A percentile compares a stretch with the other conserved stretches of the same genome.
Evolutionary conservation across 2,797 vertebrate genomes (phyloP).

Genomic region (Crax fasciolata): DNA sequence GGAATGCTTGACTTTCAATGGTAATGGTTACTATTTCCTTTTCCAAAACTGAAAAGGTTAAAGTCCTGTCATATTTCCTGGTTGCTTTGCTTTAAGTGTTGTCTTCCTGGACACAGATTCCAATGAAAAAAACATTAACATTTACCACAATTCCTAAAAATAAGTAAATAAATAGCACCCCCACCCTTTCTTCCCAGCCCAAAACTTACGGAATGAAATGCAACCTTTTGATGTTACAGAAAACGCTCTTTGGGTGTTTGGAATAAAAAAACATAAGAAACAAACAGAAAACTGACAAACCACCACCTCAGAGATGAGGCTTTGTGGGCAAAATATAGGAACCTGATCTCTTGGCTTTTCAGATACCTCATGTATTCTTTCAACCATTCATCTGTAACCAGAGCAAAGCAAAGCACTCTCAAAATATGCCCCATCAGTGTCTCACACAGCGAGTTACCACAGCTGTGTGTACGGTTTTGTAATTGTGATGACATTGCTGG

Average conservation of each 20-base stretch:
- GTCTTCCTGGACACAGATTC: neutral
- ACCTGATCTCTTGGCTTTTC: rapidly evolving
- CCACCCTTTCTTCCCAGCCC: too few species aligned
- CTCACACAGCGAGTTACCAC: neutral
- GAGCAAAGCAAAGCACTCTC: neutral
- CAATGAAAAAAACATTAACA: neutral
- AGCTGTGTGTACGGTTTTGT: neutral
- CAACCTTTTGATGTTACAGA: neutral
- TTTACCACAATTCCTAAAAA: neutral
- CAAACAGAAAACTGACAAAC: neutral
- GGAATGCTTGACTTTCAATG: neutral
- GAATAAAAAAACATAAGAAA: neutral
- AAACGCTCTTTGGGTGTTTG: neutral
- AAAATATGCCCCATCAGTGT: neutral
- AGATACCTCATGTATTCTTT: neutral
- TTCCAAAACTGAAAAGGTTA: neutral
- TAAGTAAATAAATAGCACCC: too few species aligned
- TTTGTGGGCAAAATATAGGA: neutral
- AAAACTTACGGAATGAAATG: neutral
- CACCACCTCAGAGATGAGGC: neutral
- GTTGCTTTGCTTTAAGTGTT: neutral
- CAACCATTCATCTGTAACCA: neutral
- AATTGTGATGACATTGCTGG: neutral
- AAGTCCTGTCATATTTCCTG: neutral
- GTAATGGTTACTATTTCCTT: neutral